Percentiles rank a stretch among this genome's conserved stretches.
phyloP scores from a whole-genome alignment of 2,888 invertebrate genomes.

The Orgyia antiqua region DNA sequence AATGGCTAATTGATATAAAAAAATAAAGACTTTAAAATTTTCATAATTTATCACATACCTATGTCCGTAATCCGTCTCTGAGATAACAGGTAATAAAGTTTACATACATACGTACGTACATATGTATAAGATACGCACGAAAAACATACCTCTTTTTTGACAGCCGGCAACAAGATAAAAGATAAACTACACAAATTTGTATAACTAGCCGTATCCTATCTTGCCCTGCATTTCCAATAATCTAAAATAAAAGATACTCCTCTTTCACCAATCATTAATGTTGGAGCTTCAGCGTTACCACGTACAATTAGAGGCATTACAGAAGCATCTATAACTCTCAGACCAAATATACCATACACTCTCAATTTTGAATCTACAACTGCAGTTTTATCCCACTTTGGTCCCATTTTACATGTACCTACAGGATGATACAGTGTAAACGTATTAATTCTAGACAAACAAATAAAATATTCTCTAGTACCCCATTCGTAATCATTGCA shows the following conservation, averaged over 20 bases:
- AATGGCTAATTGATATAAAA: too few species aligned
- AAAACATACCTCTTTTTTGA: too few species aligned
- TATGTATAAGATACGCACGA: too few species aligned
- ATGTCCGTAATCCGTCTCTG: too few species aligned
- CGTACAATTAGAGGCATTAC: slow-evolving; percentile 88
- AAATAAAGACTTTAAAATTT: too few species aligned
- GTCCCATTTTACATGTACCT: slow-evolving; percentile 73
- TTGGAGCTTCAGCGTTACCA: slow-evolving; percentile 89
- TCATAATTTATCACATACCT: too few species aligned
- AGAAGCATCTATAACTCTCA: slow-evolving; percentile 86
- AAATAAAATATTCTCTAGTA: slow-evolving; percentile 80
- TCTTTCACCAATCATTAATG: slow-evolving; percentile 87
- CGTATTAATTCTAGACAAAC: slow-evolving; percentile 79
- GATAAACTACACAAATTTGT: too few species aligned
- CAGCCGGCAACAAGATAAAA: too few species aligned
- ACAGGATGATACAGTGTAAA: slow-evolving; percentile 62
- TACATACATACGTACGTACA: too few species aligned
- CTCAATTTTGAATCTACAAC: slow-evolving; percentile 83
- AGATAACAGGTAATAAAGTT: too few species aligned
- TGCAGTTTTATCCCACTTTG: slow-evolving; percentile 68
- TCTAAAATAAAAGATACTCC: slow-evolving; percentile 44
- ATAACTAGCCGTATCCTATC: too few species aligned
- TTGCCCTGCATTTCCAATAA: too few species aligned
- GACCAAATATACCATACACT: slow-evolving; percentile 77
- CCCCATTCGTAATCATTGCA: slow-evolving; percentile 76